Percentiles rank a stretch among this genome's conserved stretches.
These are phyloP conservation scores for Sinopyrophorus schimmeli DNA, from an alignment of 2,888 invertebrate species.

Conservation along the genomic window DNA sequence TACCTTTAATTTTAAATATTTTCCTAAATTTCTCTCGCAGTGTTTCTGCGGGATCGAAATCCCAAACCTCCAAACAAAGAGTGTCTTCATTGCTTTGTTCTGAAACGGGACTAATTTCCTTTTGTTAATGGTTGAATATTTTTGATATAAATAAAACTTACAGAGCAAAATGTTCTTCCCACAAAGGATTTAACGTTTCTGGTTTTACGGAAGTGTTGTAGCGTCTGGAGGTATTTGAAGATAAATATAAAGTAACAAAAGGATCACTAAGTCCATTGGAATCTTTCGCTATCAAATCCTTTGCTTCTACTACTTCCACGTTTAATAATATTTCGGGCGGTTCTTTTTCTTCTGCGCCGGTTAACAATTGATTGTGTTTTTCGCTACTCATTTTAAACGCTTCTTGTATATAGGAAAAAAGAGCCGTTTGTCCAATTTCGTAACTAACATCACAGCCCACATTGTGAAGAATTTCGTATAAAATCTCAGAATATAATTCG, in stretches of 20 bases:
- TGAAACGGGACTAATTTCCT: conserved; percentile 71
- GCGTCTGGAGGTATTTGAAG: conserved; percentile 74
- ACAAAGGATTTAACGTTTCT: conserved; percentile 85
- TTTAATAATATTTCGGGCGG: conserved; percentile 83
- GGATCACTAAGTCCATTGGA: conserved; percentile 96
- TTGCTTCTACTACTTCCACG: conserved; percentile 84
- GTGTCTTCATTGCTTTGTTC: conserved; percentile 74
- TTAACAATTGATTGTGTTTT: conserved; percentile 72
- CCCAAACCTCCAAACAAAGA: conserved; percentile 84
- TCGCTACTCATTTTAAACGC: conserved; percentile 79
- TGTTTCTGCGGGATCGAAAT: conserved; percentile 89
- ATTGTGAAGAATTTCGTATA: conserved; percentile 83
- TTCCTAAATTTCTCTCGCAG: conserved; percentile 86
- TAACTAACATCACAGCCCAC: conserved; percentile 77
- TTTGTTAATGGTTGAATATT: not conserved
- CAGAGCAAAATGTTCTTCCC: conserved; percentile 98
- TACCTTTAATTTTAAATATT: conserved; percentile 82
- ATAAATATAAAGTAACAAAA: conserved; percentile 89
- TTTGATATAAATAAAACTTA: conserved; percentile 60
- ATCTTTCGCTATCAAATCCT: conserved; percentile 82
- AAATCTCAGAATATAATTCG: conserved; percentile 80
- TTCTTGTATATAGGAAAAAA: conserved; percentile 78
- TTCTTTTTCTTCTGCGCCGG: conserved; percentile 75
- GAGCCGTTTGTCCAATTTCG: conserved; percentile 68
- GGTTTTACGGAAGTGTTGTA: conserved; percentile 92